Evolutionary conservation across 2,888 invertebrate species (phyloP), one percentile per base, ranked within the genome.

Genomic region (Nemotelus pantherinus): DNA sequence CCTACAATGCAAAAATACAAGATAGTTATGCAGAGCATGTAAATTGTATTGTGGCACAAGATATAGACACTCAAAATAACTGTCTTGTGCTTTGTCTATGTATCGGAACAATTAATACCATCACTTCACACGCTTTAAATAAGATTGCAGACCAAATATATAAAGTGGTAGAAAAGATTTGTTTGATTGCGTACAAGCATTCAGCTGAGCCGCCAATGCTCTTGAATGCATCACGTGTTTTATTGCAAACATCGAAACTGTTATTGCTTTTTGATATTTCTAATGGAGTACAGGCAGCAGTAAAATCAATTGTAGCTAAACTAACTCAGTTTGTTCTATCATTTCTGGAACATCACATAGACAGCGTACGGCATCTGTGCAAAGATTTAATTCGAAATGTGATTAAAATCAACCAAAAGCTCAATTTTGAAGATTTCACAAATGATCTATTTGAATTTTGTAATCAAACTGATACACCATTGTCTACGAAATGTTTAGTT

Each of bases 281-380:
- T 10, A 43, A 55, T 2, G 2, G 3, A 6, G 79, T 83, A 2
- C 76, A 77, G 39, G 81, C 83, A 53, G 80, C 87, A 44, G 84
- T 86, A 41, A 82, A 83, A 57, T 80, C 82, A 82, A 85, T 88
- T 44, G 70, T 86, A 85, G 79, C 81, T 39, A 81, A 81, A 6
- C 71, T 87, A 47, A 76, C 84, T 44, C 83, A 85, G 43, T 92
- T 90, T 84, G 86, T 90, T 43, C 90, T 91, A 89, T 84, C 87
- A 0, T 90, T 92, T 81, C 85, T 92, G 65, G 91, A 92, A 70
- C 91, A 92, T 85, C 89, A 89, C 82, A 89, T 91, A 84, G 93
- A 93, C 83, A 90, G 90, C 80, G 91, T 93, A 44, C 85, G 91
- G 0, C 90, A 92, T 82, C 85, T 91, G 72, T 86, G 90, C 0